phyloP scores from a whole-genome alignment of 2,888 invertebrate genomes.

The Yponomeuta malinellus region DNA sequence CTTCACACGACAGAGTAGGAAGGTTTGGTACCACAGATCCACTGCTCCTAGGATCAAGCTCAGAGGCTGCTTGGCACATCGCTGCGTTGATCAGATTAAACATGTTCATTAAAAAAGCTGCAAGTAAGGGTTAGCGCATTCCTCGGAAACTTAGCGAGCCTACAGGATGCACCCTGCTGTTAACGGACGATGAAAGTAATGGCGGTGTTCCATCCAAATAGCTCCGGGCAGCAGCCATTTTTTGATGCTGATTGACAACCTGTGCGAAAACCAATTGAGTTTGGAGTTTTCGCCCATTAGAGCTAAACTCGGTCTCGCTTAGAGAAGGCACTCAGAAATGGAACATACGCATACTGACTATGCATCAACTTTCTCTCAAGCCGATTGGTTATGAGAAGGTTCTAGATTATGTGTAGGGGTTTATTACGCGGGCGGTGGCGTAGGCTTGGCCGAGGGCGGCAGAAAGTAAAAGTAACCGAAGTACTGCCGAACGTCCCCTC shows the following conservation, averaged over 20 bases:
- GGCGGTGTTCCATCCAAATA: not conserved
- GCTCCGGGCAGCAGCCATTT: no score
- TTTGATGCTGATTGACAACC: no score
- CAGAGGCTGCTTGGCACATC: not conserved
- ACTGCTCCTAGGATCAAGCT: no score
- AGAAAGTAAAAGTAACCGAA: not conserved
- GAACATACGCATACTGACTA: no score
- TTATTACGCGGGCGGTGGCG: slow-evolving; percentile 21
- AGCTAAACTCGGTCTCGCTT: no score
- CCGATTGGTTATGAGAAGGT: not conserved
- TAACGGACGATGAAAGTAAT: slow-evolving; percentile 20
- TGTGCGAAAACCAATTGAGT: no score
- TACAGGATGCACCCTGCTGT: slow-evolving; percentile 33
- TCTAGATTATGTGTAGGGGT: slow-evolving; percentile 26
- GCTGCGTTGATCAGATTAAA: not conserved
- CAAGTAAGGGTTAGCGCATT: not conserved
- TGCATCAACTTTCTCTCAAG: slow-evolving; percentile 1
- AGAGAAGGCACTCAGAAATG: no score
- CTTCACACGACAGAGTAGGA: no score
- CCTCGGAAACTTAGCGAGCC: no score
- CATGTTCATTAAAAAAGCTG: not conserved
- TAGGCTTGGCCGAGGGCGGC: slow-evolving; percentile 12
- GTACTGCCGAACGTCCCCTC: not conserved
- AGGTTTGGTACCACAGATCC: no score
- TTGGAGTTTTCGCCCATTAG: no score